Conservation (phyloP, 2,113 vertebrate species). For the Plestiodon gilberti region DNA sequence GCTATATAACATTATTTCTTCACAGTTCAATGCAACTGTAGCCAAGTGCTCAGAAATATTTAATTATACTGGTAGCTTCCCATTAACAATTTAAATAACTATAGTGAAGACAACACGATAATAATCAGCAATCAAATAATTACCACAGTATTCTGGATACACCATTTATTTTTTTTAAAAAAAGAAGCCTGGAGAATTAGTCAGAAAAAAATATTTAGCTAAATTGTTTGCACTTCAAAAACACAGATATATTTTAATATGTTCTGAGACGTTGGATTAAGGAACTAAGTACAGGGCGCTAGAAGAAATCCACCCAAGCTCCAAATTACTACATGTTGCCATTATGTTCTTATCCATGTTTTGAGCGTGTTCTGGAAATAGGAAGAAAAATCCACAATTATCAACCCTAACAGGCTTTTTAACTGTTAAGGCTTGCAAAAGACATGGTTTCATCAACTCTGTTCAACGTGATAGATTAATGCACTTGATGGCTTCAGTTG, state of each 20-base stretch:
- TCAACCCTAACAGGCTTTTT: neutral
- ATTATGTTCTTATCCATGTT: neutral
- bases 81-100: slow-evolving; percentile 80
- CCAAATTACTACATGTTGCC: slow-evolving; percentile 21
- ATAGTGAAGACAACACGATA: slow-evolving; percentile 71
- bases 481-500: neutral
- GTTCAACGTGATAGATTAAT: neutral
- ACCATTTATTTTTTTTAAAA: slow-evolving; percentile 64
- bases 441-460: neutral
- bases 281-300: slow-evolving; percentile 51
- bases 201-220: slow-evolving; percentile 59
- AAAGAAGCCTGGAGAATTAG: slow-evolving; percentile 59
- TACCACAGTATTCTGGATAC: slow-evolving; percentile 68
- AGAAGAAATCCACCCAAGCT: slow-evolving; percentile 43
- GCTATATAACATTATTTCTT: slow-evolving; percentile 84
- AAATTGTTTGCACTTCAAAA: slow-evolving; percentile 52
- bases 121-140: slow-evolving; percentile 82
- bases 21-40: slow-evolving; percentile 83
- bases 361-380: slow-evolving; percentile 18
- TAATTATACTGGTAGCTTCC: slow-evolving; percentile 82
- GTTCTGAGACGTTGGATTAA: neutral
- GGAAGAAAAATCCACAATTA: neutral
- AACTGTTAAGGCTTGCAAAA: neutral
- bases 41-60: slow-evolving; percentile 81
- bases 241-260: slow-evolving; percentile 52